phyloP scores from a whole-genome alignment of 2,113 vertebrate genomes.

The Naja naja region DNA sequence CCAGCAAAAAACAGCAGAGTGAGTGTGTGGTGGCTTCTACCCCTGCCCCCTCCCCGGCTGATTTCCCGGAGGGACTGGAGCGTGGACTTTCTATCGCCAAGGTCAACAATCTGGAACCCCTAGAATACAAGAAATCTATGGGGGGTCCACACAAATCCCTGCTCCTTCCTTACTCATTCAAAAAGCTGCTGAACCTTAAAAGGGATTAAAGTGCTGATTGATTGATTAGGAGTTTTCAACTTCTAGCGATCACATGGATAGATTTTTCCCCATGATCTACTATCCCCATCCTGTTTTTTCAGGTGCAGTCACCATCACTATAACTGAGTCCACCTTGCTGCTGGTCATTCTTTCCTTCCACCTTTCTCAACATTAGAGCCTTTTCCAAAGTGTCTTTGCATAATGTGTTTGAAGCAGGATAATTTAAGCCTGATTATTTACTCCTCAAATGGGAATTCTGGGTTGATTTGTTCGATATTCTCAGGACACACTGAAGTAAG shows the following conservation, averaged over 20 bases:
- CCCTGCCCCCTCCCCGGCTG: neutral
- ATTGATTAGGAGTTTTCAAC: neutral
- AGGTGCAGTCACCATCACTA: neutral
- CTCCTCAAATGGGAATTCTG: neutral
- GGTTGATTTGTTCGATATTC: neutral
- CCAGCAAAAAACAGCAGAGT: neutral
- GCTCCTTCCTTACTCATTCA: neutral
- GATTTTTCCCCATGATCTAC: neutral
- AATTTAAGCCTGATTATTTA: neutral
- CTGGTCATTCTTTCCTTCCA: neutral
- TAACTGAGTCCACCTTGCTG: neutral
- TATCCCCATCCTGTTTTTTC: neutral
- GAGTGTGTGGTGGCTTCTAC: neutral
- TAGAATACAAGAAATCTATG: neutral
- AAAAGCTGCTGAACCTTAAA: neutral
- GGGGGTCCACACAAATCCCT: neutral
- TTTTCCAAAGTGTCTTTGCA: neutral
- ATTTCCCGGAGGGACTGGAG: neutral
- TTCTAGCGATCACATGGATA: neutral
- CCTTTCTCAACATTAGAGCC: neutral
- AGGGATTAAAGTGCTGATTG: neutral
- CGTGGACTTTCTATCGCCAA: neutral
- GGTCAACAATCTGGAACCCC: neutral
- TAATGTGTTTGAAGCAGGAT: neutral
- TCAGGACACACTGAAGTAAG: neutral